Percentiles rank a stretch among this genome's conserved stretches.
Conservation (phyloP, 2,113 vertebrate species). For the Myiopsitta monachus region DNA sequence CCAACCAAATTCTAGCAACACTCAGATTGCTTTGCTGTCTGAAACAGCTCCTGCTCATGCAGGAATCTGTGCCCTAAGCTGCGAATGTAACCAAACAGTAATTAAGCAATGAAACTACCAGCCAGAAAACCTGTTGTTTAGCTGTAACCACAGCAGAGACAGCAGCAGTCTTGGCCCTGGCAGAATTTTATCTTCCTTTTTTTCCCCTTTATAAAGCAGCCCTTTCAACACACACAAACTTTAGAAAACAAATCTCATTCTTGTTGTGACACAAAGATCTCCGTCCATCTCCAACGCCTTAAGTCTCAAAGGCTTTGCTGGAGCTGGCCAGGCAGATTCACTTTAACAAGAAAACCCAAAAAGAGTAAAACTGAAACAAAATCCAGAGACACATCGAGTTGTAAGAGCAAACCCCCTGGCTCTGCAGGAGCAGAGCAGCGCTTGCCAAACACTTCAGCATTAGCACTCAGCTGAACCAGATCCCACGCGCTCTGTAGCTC, state of each 20-base stretch:
- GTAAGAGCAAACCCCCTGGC: neutral
- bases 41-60: neutral
- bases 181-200: neutral
- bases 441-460: neutral
- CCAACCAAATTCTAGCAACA: neutral
- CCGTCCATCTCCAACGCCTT: neutral
- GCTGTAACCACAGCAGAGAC: slow-evolving; percentile 2
- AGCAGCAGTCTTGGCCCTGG: neutral
- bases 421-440: neutral
- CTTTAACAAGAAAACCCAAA: neutral
- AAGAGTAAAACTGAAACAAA: neutral
- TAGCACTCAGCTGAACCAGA: neutral
- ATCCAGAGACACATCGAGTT: neutral
- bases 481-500: neutral
- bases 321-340: neutral
- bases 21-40: neutral
- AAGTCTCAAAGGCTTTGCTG: neutral
- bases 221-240: neutral
- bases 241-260: neutral
- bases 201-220: neutral
- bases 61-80: neutral
- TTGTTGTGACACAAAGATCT: neutral
- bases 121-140: neutral
- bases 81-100: neutral
- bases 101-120: neutral